Base-by-base conservation (phyloP, 2,888 invertebrate species). In the Acanthosepion pharaonis region DNA sequence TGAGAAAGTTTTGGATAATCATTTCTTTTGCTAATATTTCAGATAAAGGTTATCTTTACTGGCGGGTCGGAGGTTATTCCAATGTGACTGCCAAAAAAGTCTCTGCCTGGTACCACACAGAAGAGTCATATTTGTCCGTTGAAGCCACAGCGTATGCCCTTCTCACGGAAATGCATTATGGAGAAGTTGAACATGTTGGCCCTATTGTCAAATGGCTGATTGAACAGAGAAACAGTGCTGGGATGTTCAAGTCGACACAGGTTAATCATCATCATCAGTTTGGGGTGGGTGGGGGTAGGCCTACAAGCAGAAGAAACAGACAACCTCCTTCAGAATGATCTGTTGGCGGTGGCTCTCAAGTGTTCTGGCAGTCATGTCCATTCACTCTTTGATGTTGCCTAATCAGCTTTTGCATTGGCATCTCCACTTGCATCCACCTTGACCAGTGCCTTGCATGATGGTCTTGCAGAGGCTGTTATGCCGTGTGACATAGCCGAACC, bases 91-190 rank as follows among this genome's bases (percentile, higher is more conserved):
- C 25, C 5, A 9, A 49, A 51, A 93, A 49, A 93, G 15, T 51
- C 1, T 42, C n/a, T 25, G 48, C 92, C 28, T 93, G n/a, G 53
- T 49, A 93, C 92, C 92, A 49, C n/a, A 93, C 8, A 5, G 92
- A 93, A 51, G 92, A 93, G 28, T 93, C 92, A 11, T 93, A 93
- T 3, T 94, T 96, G 18, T 95, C 96, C 15, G 96, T 96, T 25
- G 97, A 97, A 95, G 96, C 96, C 15, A 96, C 97, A 0, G 94
- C 96, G 5, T 97, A 97, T 94, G 96, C 96, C 3, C 95, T 97
- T n/a, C 95, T 97, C 28, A 95, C 97, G 48, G 95, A 96, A 92
- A 94, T 97, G 94, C 95, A 95, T 55, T 95, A 96, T 20, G 95
- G 96, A 48, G 96, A 96, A 78, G 93, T 96, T 23, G 94, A 95